Evolutionary conservation across 2,113 vertebrate species (phyloP), one percentile per base, ranked within the genome.

Genomic region (Urocitellus parryii): DNA sequence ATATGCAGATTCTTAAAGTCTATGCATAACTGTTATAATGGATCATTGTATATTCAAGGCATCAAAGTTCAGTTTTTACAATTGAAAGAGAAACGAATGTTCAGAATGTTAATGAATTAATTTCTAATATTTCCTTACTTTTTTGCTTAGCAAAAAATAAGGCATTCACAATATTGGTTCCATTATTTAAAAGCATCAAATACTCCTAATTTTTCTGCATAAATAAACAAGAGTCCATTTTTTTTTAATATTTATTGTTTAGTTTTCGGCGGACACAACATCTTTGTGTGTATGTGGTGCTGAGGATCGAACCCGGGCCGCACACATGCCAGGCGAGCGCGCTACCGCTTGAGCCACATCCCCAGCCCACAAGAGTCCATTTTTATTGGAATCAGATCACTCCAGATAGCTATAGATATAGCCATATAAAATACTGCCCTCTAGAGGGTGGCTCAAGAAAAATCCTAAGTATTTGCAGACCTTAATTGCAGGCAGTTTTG

Each of bases 71-170:
- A 93, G 88, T 78, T 94, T 96, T 95, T 92, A 89, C 48, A 95
- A 96, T 53, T 88, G 53, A 34, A 78, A 95, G 84, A 94, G 91
- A 92, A 53, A 53, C 22, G 9, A 84, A 93, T 91, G 90, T 73
- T 92, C 68, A 91, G 80, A 96, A 96, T 90, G 70, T 67, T 95
- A 95, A 98, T 80, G 61, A 91, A 92, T 90, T 70, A 83, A 81
- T 96, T 95, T 96, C 79, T 91, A 85, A 29, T 56, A 92, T 90
- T 93, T 83, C 42, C 83, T 92, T 85, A 56, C 48, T 96, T 94
- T 61, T 81, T 87, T 94, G 81, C 56, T 86, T 53, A 83, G 39
- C 18, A 96, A 94, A 95, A 88, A 42, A 32, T 70, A 78, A 73
- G 51, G 89, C 80, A 96, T 45, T 80, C 65, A 88, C n/a, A 91